These are phyloP conservation scores for Macrosiphum euphorbiae DNA, from an alignment of 2,888 invertebrate genomes.

Conservation along the genomic window DNA sequence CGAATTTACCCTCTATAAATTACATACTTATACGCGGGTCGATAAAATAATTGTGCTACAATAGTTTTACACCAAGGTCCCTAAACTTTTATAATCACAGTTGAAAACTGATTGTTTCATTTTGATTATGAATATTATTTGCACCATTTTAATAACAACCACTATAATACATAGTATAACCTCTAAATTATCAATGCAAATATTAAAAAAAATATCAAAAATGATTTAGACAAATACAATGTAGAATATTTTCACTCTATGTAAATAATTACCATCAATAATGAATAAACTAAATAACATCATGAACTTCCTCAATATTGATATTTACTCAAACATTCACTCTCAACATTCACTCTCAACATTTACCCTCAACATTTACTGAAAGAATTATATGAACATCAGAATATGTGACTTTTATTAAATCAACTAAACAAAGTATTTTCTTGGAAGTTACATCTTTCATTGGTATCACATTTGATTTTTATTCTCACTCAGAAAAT, in stretches of 20 bases:
- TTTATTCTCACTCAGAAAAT: not conserved
- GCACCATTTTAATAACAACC: no score
- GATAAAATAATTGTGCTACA: not conserved
- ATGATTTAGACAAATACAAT: not conserved
- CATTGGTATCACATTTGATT: not conserved
- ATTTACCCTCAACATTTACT: not conserved
- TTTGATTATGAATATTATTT: no score
- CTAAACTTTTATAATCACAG: not conserved
- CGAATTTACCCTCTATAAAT: not conserved
- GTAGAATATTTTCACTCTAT: not conserved
- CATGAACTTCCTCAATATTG: not conserved
- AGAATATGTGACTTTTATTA: not conserved
- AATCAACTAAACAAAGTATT: not conserved
- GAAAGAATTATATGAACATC: not conserved
- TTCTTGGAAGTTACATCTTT: not conserved
- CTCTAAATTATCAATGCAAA: no score
- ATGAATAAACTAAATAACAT: not conserved
- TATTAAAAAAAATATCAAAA: not conserved
- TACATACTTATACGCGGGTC: accelerated
- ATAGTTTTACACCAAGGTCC: not conserved
- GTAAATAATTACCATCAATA: not conserved
- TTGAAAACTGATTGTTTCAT: no score
- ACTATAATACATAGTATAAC: no score
- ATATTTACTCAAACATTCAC: no score
- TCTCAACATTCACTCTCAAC: no score